Evolutionary conservation across 2,113 vertebrate species (phyloP), one percentile per base, ranked within the genome.

Genomic region (Actinemys pallida): DNA sequence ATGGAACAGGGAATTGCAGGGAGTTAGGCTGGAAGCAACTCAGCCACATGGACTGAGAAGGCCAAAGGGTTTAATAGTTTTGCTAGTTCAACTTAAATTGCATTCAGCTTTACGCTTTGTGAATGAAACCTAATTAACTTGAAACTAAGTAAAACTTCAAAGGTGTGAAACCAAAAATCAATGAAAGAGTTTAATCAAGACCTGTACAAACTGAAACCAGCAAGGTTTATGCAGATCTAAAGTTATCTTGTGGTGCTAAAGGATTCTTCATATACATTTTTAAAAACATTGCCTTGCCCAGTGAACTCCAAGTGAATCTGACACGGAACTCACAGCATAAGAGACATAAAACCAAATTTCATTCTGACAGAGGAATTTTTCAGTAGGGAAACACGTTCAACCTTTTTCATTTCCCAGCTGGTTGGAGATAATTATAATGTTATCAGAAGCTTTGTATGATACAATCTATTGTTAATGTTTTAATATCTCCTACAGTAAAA

Each of bases 391-490:
- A 90, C 1, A 0, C 90, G 92, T 96, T 89, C 25, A 89, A 82
- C 42, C 20, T 69, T 92, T 94, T 93, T 88, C 85, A 93, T 93
- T 76, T 97, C 90, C 94, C 90, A 94, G 84, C 14, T 94, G 89
- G 42, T 25, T 90, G 54, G 10, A 92, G 52, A 96, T 84, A 95
- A 96, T 93, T 92, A 10, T 31, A 96, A 62, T 42, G 49, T 88
- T 96, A 96, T 92, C 94, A 94, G 87, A 95, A 94, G 86, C 52
- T 83, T 87, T 88, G 91, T 94, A 91, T 39, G 92, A 97, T 92
- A 90, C 75, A 62, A 89, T 96, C 93, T 94, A 87, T 90, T 94
- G 85, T 97, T 96, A 93, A 96, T 94, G 89, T 84, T 97, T 95
- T 94, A 97, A 95, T 96, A 96, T 93, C 75, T 91, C 52, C 72